Evolutionary conservation across 2,113 vertebrate species (phyloP), one percentile per base, ranked within the genome.

Genomic region (Cettia cetti): DNA sequence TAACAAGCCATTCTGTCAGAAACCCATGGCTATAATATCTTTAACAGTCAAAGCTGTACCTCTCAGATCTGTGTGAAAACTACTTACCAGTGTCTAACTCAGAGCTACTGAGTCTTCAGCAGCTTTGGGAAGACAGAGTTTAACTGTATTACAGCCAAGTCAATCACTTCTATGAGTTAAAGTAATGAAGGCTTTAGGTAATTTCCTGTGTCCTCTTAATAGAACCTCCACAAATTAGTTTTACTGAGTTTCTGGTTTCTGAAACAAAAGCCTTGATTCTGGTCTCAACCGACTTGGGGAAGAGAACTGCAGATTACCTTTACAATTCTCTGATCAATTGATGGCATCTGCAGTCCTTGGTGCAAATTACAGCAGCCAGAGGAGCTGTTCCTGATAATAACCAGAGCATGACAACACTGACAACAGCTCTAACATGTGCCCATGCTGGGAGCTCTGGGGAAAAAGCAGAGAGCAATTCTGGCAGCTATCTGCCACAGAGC

Each of bases 191-290:
- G 15, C 37, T 92, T 31, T 33, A 39, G 27, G 47, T 91, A 74
- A 92, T 91, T 92, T 92, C 78, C 76, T 59, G 52, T 65, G 47
- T 70, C 65, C 63, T 77, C 35, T 90, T 94, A 88, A 92, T 70
- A 93, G 79, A 59, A 72, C 30, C 63, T 57, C 50, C 45, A 59
- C 50, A 86, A 92, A 92, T 86, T 50, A 54, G 35, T 74, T 92
- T 86, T 93, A 52, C 47, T 47, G 79, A 63, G 76, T 59, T 90
- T 92, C 89, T 95, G 50, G 49, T 75, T 95, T 95, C 82, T 95
- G 91, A 93, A 89, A 87, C 78, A 91, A 88, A 90, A 92, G 59
- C 52, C 54, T 87, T 13, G 24, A 37, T 77, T 92, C 82, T 95
- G 52, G 52, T 74, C 52, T 92, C 56, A 70, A 2, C 28, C 53